phyloP scores from a whole-genome alignment of 1,140 invertebrate species.

The Ceratoteleas bidentatus region DNA sequence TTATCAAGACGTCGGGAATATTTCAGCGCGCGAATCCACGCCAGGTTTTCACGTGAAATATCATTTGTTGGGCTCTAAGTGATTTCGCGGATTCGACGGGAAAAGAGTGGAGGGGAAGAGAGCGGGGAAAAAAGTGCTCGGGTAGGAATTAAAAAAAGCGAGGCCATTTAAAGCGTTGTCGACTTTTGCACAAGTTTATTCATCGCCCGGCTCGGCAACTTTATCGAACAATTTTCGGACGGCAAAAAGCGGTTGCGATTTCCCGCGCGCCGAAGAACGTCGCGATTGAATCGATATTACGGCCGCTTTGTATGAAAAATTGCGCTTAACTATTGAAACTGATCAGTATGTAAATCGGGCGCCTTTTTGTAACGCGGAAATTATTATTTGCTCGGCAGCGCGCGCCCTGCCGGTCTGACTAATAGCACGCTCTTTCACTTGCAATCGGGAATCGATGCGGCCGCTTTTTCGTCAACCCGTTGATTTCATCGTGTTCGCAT shows the following conservation, averaged over 20 bases:
- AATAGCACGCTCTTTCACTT: not conserved
- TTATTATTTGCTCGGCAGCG: not conserved
- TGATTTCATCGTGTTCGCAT: too few relatives aligned
- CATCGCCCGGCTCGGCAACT: not conserved
- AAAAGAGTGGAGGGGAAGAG: too few relatives aligned
- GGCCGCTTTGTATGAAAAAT: too few relatives aligned
- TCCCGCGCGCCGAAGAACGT: too few relatives aligned
- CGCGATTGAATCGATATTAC: too few relatives aligned
- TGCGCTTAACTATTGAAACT: not conserved
- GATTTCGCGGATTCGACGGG: constrained; percentile 1
- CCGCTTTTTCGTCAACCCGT: too few relatives aligned
- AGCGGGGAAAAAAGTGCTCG: too few relatives aligned
- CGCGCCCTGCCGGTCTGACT: not conserved
- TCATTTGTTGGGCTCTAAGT: constrained; percentile 7
- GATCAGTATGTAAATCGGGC: not conserved
- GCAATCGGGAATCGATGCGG: not conserved
- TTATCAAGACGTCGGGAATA: constrained; percentile 16
- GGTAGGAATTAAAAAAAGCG: too few relatives aligned
- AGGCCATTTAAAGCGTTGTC: constrained; percentile 20
- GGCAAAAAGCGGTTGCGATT: too few relatives aligned
- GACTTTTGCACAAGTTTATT: constrained; percentile 1
- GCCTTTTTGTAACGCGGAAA: not conserved
- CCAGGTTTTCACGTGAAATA: constrained; percentile 14
- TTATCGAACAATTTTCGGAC: not conserved
- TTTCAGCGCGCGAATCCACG: constrained; percentile 4